A percentile compares a stretch with the other conserved stretches of the same genome.
phyloP scores from a whole-genome alignment of 2,113 vertebrate species.

The Rhinolophus ferrumequinum region DNA sequence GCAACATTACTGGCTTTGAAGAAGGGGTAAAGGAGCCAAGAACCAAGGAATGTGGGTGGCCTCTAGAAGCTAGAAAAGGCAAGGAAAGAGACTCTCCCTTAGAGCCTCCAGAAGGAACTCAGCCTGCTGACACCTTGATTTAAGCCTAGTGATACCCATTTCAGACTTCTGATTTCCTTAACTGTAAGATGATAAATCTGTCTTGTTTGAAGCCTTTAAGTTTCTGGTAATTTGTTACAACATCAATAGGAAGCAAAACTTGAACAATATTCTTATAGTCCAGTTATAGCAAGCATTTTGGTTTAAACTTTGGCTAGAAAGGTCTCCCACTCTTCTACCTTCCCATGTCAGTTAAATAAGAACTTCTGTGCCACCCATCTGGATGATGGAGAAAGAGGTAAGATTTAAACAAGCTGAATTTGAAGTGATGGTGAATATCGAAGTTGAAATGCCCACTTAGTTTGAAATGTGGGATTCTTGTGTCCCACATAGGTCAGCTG shows the following conservation, averaged over 20 bases:
- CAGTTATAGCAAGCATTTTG: constrained; percentile 39
- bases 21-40: not conserved
- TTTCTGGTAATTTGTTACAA: constrained; percentile 26
- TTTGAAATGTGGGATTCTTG: constrained; percentile 43
- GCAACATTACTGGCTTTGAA: not conserved
- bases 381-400: not conserved
- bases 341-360: constrained; percentile 5
- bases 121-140: not conserved
- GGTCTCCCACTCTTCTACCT: constrained; percentile 1
- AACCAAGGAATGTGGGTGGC: not conserved
- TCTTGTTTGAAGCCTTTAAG: constrained; percentile 3
- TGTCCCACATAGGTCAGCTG: constrained; percentile 29
- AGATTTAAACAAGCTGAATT: constrained; percentile 50
- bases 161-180: constrained; percentile 1
- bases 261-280: not conserved
- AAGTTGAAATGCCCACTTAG: constrained; percentile 43
- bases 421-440: constrained; percentile 25
- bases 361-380: constrained; percentile 5
- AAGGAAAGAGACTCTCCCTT: not conserved
- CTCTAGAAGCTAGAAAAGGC: not conserved
- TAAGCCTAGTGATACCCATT: constrained; percentile 22
- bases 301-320: not conserved
- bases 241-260: not conserved
- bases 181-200: not conserved
- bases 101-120: not conserved